Base-by-base conservation (phyloP, 2,888 invertebrate species). In the Tetramorium bicarinatum region DNA sequence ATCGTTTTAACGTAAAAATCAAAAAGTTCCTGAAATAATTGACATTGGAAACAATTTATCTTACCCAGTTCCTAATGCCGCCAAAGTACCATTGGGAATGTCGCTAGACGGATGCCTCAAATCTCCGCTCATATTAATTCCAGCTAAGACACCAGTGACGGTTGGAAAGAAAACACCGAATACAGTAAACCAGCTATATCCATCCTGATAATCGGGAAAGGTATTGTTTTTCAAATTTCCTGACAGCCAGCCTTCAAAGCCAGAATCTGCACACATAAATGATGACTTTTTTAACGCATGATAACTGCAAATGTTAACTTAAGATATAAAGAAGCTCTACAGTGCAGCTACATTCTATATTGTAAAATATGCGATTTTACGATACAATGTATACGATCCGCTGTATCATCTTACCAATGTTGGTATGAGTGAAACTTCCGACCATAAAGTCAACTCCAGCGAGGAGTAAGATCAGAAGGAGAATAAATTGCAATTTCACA, bases 91-190 rank as follows among this genome's bases (percentile, higher is more conserved):
- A 95, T 98, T 97, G 0, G 99, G 99, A 93, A 99, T 99, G 95
- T 99, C 98, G 61, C 97, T 96, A 7, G 98, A 98, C 1, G 99
- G 99, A 90, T 99, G 97, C 90, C 97, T 96, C 82, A 99, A 96
- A 95, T 99, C 99, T 18, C 99, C 99, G 93, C 99, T 99, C 99
- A 99, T 99, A 94, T 99, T 99, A 91, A 99, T 99, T 49, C 99
- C 99, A 8, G 99, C 98, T 89, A 99, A 95, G 87, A 99, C 98
- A 21, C 99, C 99, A 67, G 99, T 99, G 41, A 99, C 98, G 0
- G 99, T 99, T 18, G 99, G 99, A 94, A 99, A 99, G 95, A 99
- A 99, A 2, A 99, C 98, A 47, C 99, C 99, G 95, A 99, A 99
- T 59, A 99, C 98, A 74, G 97, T 98, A 95, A 99, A 99, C 98